Conservation (phyloP, 2,888 invertebrate species). For the Idaea dimidiata region DNA sequence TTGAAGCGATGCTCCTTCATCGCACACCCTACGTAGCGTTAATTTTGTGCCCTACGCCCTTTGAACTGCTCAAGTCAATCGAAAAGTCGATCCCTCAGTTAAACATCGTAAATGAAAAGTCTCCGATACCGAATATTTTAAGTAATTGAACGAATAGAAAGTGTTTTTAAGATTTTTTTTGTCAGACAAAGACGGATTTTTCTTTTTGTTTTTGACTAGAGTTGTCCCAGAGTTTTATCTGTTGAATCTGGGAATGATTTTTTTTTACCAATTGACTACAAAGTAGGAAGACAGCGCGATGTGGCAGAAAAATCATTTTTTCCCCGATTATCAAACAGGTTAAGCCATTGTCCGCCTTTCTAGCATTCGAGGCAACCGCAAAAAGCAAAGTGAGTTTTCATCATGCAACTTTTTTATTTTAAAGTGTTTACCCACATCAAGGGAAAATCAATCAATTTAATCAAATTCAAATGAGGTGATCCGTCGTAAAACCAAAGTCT, state of each 20-base stretch:
- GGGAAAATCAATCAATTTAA: too few relatives aligned
- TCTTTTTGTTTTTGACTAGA: slow-evolving; percentile 37
- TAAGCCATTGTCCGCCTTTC: too few relatives aligned
- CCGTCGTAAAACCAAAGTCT: too few relatives aligned
- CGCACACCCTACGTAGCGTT: slow-evolving; percentile 73
- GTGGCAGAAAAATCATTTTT: too few relatives aligned
- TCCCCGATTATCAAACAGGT: too few relatives aligned
- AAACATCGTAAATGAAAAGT: slow-evolving; percentile 78
- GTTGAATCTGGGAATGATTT: neutral
- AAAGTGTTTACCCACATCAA: too few relatives aligned
- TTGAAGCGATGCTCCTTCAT: slow-evolving; percentile 67
- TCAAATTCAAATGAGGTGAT: too few relatives aligned
- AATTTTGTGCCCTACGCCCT: slow-evolving; percentile 70
- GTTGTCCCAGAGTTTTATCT: too few relatives aligned
- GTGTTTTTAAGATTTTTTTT: slow-evolving; percentile 65
- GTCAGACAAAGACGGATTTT: slow-evolving; percentile 52
- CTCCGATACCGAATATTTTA: slow-evolving; percentile 70
- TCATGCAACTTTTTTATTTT: too few relatives aligned
- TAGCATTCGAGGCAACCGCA: too few relatives aligned
- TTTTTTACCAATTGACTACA: neutral
- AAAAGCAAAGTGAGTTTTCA: too few relatives aligned
- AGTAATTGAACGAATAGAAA: slow-evolving; percentile 75
- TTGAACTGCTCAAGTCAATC: slow-evolving; percentile 78
- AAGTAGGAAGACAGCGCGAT: too few relatives aligned
- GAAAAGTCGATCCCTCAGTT: slow-evolving; percentile 78